Percentiles rank a stretch among this genome's conserved stretches.
These are phyloP conservation scores for Nothobranchius furzeri DNA, from an alignment of 2,113 vertebrate genomes.

Conservation along the genomic window DNA sequence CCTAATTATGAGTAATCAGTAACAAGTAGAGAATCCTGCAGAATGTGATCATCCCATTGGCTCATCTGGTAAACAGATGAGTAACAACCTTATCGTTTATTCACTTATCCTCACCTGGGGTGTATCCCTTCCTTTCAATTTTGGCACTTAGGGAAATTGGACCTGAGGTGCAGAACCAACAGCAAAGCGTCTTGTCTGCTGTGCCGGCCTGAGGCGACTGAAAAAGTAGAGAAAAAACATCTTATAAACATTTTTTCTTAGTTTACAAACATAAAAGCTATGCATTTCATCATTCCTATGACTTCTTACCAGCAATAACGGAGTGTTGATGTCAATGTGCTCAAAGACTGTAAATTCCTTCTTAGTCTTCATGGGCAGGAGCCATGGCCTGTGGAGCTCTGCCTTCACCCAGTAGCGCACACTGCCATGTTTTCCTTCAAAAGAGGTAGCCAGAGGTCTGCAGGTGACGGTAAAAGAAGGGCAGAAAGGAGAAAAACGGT, in stretches of 20 bases:
- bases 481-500: neutral
- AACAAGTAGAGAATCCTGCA: neutral
- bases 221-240: neutral
- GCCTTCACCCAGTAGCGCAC: constrained; percentile 99
- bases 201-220: constrained; percentile 99
- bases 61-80: constrained; percentile 4
- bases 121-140: constrained; percentile 99
- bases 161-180: constrained; percentile 99
- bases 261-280: neutral
- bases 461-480: constrained; percentile 61
- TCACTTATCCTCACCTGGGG: constrained; percentile 85
- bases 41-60: neutral
- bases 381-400: constrained; percentile 97
- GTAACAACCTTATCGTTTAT: neutral
- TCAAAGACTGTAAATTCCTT: constrained; percentile 99
- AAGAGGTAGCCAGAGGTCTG: constrained; percentile 99
- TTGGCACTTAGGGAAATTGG: constrained; percentile 99
- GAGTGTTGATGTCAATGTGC: constrained; percentile 99
- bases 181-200: constrained; percentile 99
- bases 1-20: neutral
- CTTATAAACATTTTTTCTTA: neutral
- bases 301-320: constrained; percentile 93
- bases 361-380: constrained; percentile 99
- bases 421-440: constrained; percentile 99
- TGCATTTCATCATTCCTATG: neutral